Evolutionary conservation across 2,113 vertebrate species (phyloP), one percentile per base, ranked within the genome.

Genomic region (Nanorana parkeri): DNA sequence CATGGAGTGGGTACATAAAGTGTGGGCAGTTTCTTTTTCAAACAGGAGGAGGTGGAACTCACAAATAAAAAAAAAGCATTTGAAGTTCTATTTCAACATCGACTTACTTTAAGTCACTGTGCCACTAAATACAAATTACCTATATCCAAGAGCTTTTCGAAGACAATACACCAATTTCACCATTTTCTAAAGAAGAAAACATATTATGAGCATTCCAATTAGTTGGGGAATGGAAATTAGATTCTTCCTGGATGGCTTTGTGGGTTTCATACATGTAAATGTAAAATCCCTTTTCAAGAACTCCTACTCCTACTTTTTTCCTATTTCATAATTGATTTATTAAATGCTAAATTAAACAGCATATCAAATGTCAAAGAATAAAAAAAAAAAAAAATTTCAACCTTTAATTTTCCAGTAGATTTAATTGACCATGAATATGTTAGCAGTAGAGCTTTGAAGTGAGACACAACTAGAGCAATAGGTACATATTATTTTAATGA

Each of bases 401-500:
- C 54, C 77, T 66, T n/a, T 89, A 64, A 78, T 84, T 80, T 84
- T 74, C 26, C 19, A 54, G 66, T 86, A 84, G 85, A 88, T 84
- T 56, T 90, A 92, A 90, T 83, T 90, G 85, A 86, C 84, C 85
- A 84, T 86, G 79, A 85, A 87, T 87, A 80, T 87, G 26, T 88
- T 90, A 86, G 77, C 83, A 86, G 82, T 69, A 86, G 65, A 86
- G 76, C 68, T 89, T 86, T 87, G 85, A 88, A 89, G 85, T 83
- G 68, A 58, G 79, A 84, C 54, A 85, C 85, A 86, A 84, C 29
- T 16, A 83, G 78, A 87, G 58, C 74, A 87, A n/a, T 80, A 87
- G 64, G 58, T 90, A 85, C 72, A 68, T 85, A 87, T 86, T 90
- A 85, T 88, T 89, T 89, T 91, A 90, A 91, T 89, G 87, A 92